Evolutionary conservation across 2,888 invertebrate genomes (phyloP), one percentile per base, ranked within the genome.

Genomic region (Lamellibrachia satsuma): DNA sequence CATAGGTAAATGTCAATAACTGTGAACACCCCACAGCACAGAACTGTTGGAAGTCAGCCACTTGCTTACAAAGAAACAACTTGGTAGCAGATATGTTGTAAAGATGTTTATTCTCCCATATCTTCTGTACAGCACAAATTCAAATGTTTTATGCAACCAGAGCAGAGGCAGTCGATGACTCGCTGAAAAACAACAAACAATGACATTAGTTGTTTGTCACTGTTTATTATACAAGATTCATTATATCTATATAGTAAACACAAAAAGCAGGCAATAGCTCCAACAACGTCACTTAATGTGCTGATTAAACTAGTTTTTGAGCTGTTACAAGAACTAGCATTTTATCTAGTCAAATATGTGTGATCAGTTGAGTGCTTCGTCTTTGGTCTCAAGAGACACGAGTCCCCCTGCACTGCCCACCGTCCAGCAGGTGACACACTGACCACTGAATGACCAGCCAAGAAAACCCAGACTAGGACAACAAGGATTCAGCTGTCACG

Each of bases 111-210:
- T 75, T 75, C 75, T 75, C n/a, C 75, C 75, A 75, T 75, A 75
- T 75, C 75, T 75, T 75, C 75, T 75, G 75, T 75, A 75, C 75
- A 75, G 75, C 75, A 75, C 75, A 75, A 75, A 75, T 75, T 75
- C 75, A 75, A 75, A 75, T 75, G 91, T 92, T 94, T 98, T 98
- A 99, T 96, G 99, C 99, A 95, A 99, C 99, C 97, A 99, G 97
- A 96, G 99, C 99, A 94, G 99, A 99, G 92, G 99, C 99, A 93
- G 99, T 99, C 97, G 98, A 98, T 90, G 99, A 99, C 97, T 99
- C 99, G 96, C 97, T 97, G 96, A 94, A 96, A 96, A 93, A 94
- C 92, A 94, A 93, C 94, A 94, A 94, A 94, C 91, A 92, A 93
- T 92, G 75, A n/a, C 75, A 75, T 75, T 75, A 4, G 22, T 22